Base-by-base conservation (phyloP, 2,888 invertebrate genomes). In the Corythucha ciliata region DNA sequence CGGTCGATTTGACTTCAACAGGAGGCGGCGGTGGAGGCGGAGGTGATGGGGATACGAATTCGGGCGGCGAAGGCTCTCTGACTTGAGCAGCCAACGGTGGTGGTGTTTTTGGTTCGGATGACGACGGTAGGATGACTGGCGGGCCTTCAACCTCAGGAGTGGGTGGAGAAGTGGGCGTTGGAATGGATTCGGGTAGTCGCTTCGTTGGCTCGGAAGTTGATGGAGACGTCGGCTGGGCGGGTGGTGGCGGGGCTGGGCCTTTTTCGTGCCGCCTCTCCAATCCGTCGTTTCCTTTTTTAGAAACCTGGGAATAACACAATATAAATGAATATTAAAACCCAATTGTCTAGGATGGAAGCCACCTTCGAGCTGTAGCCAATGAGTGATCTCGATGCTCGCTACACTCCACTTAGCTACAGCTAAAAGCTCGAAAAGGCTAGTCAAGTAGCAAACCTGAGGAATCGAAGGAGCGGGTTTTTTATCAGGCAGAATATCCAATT, bases 221-320 rank as follows among this genome's bases (percentile, higher is more conserved):
- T n/a, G n/a, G n/a, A n/a, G n/a, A n/a, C 26, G 29, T 41, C 20
- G 32, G 34, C 14, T 40, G 22, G n/a, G 33, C 41, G 22, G 24
- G 57, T 22, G 86, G 85, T 51, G 78, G 78, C 10, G 84, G 87
- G 37, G 84, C 87, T 53, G 84, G 85, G 54, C 87, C 87, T 68
- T 88, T 87, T 64, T 86, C 85, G 34, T 73, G 70, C 64, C 74
- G 70, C 54, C 75, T 72, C 61, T 75, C 75, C 42, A 64, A 67
- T 42, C 70, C 69, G 55, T 74, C 75, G 41, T 67, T 66, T 66
- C 82, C 83, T 69, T 10, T 40, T 16, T 40, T 40, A 24, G 18
- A n/a, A 16, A 21, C 18, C 40, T 40, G 14, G 4, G 24, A 20
- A 40, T 22, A 40, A 40, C n/a, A 40, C 20, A 16, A 40, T 40